Evolutionary conservation across 2,797 vertebrate species (phyloP), one percentile per base, ranked within the genome.

Genomic region (Xiphorhynchus erythropygius): DNA sequence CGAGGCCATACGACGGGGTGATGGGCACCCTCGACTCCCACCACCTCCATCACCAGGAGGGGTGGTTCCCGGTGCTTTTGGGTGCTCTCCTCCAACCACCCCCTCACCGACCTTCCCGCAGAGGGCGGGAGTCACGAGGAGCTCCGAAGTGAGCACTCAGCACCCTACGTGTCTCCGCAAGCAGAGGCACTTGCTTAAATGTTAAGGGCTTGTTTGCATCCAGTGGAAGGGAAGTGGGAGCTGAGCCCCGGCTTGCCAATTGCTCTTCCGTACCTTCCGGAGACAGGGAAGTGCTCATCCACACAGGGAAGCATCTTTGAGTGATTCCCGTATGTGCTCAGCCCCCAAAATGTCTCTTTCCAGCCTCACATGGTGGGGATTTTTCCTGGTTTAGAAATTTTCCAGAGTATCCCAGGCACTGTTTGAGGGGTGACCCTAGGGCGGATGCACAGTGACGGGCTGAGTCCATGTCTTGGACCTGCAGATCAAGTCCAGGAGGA

Each of bases 141-240:
- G 9, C 3, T 4, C 80, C 82, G 57, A 7, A 89, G 87, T 3
- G 62, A 52, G 83, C 88, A 68, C 85, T 88, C 19, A 4, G 94
- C 92, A 22, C 90, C 81, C 93, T 2, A n/a, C 41, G 4, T n/a
- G 44, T 28, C 79, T 63, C 80, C 42, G 2, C 55, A 3, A 62
- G 84, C 90, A 4, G 6, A 83, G 69, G 24, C 90, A 90, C 90
- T 92, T 52, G 81, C 86, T 37, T 16, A 91, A 95, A 95, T 95
- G 92, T 96, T 89, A 97, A 95, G 95, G 89, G 69, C 57, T 94
- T 71, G 73, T 92, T 95, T 81, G 84, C 87, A 81, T 44, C 69
- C 87, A 55, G 76, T 2, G 33, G 87, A 83, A 89, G 82, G 82
- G 94, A 87, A 93, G 93, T 0, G 0, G 53, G 32, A 68, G 71